Percentiles rank a stretch among this genome's conserved stretches.
These are phyloP conservation scores for Sympetrum striolatum DNA, from an alignment of 2,888 invertebrate genomes.

Conservation along the genomic window DNA sequence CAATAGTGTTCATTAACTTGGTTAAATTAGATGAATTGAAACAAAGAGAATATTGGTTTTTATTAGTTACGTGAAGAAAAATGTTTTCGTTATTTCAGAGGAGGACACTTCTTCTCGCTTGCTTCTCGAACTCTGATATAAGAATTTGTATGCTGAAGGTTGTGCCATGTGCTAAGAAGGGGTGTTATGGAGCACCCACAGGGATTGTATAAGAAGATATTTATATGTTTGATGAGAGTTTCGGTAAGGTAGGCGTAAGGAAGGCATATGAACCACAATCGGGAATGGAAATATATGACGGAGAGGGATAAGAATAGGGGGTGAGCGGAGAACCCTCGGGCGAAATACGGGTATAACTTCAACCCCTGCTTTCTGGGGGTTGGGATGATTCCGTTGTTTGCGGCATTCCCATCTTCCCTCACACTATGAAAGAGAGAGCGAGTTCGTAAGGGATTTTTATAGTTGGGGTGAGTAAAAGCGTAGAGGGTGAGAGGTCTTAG, in stretches of 20 bases:
- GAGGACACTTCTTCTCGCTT: too few relatives aligned
- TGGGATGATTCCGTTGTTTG: conserved; percentile 35
- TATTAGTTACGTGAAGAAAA: too few relatives aligned
- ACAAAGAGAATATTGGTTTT: too few relatives aligned
- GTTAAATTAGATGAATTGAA: too few relatives aligned
- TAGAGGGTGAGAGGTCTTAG: not conserved
- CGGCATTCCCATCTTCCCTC: not conserved
- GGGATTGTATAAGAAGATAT: not conserved
- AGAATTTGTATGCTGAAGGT: not conserved
- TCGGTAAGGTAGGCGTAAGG: not conserved
- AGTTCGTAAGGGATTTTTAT: not conserved
- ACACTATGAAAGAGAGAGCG: not conserved
- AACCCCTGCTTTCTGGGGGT: not conserved
- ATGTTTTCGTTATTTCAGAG: too few relatives aligned
- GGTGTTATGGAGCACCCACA: not conserved
- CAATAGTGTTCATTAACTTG: too few relatives aligned
- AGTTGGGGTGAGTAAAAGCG: not conserved
- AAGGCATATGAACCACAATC: not conserved
- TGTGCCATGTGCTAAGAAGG: too few relatives aligned
- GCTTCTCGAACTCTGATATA: too few relatives aligned
- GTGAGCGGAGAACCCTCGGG: conserved; percentile 3
- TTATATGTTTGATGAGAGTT: not conserved
- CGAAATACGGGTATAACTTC: conserved; percentile 27
- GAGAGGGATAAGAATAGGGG: not conserved
- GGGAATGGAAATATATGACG: not conserved